A percentile compares a stretch with the other conserved stretches of the same genome.
Conservation (phyloP, 1,140 invertebrate species). For the Ostrea edulis region DNA sequence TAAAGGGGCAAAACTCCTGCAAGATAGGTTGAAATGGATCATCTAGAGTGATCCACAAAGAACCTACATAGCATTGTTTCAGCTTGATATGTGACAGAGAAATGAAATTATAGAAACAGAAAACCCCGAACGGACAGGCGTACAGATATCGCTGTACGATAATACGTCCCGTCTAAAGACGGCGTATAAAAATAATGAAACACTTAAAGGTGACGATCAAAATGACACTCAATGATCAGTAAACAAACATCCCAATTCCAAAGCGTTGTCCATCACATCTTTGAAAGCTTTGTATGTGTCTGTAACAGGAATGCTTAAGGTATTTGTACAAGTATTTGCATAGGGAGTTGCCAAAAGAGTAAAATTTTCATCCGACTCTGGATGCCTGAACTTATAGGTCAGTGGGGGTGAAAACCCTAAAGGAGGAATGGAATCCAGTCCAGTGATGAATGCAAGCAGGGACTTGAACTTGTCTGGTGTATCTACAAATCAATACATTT, state of each 20-base stretch:
- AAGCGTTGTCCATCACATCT: constrained; percentile 2
- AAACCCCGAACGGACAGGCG: too few species aligned
- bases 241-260: constrained; percentile 20
- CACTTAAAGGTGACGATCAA: too few species aligned
- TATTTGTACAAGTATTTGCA: not conserved
- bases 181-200: not conserved
- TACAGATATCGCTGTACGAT: too few species aligned
- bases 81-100: too few species aligned
- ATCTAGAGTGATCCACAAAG: too few species aligned
- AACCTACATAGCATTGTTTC: too few species aligned
- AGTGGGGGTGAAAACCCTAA: constrained; percentile 22
- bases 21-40: too few species aligned
- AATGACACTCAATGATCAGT: constrained; percentile 12
- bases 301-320: constrained; percentile 17
- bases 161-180: too few species aligned
- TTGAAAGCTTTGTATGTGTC: constrained; percentile 15
- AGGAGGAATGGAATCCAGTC: constrained; percentile 15
- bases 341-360: constrained; percentile 2
- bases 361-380: constrained; percentile 11
- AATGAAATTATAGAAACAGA: too few species aligned
- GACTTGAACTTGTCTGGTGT: constrained; percentile 14
- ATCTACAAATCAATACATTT: too few species aligned
- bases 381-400: not conserved
- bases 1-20: too few species aligned
- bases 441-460: not conserved